A percentile compares a stretch with the other conserved stretches of the same genome.
These are phyloP conservation scores for Drosophila malerkotliana DNA, from an alignment of 1,140 invertebrate species.

Conservation along the genomic window DNA sequence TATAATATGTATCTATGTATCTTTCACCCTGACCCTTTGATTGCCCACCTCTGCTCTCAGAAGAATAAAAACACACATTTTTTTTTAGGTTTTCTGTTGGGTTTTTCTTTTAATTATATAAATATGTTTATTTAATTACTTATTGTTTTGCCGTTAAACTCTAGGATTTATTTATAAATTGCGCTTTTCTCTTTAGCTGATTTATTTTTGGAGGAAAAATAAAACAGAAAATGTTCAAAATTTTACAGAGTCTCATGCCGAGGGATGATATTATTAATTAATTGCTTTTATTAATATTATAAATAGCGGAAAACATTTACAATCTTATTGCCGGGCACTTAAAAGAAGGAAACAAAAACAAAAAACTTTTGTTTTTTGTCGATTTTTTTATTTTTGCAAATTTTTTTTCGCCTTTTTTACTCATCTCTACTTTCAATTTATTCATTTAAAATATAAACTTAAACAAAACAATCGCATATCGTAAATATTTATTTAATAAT, in stretches of 20 bases:
- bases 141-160: constrained; percentile 60
- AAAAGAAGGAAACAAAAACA: constrained; percentile 54
- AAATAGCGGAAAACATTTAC: constrained; percentile 78
- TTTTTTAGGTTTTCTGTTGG: constrained; percentile 15
- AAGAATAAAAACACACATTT: constrained; percentile 3
- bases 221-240: constrained; percentile 47
- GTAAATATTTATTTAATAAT: constrained; percentile 50
- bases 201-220: constrained; percentile 42
- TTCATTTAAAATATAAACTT: constrained; percentile 69
- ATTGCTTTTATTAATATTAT: constrained; percentile 39
- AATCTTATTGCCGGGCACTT: constrained; percentile 77
- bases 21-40: neutral
- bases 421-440: constrained; percentile 21
- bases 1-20: neutral
- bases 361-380: constrained; percentile 46
- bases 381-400: constrained; percentile 16
- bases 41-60: constrained; percentile 1
- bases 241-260: constrained; percentile 13
- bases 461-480: constrained; percentile 78
- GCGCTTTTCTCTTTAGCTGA: constrained; percentile 31
- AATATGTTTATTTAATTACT: constrained; percentile 78
- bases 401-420: constrained; percentile 40
- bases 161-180: constrained; percentile 43
- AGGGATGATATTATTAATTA: constrained; percentile 37
- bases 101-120: constrained; percentile 72